Evolutionary conservation across 2,113 vertebrate genomes (phyloP).

Genomic region (Nasalis larvatus): DNA sequence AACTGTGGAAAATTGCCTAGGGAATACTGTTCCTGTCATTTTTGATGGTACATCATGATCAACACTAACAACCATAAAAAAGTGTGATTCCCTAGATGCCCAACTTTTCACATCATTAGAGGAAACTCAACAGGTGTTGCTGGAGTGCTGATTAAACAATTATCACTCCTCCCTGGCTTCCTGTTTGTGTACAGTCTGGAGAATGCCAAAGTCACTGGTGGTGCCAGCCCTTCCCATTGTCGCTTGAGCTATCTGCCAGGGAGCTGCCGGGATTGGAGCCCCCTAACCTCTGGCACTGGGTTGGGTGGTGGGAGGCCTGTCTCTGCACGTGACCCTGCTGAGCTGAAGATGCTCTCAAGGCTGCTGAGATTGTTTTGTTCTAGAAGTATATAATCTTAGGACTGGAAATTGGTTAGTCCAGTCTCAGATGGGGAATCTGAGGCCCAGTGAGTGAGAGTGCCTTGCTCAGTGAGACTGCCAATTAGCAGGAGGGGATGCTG

Average conservation of each 20-base stretch:
- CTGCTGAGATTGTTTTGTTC: background rate
- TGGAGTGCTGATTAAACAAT: conserved; percentile 82
- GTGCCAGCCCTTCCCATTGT: background rate
- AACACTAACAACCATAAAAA: background rate
- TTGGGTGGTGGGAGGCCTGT: background rate
- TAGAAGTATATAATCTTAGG: background rate
- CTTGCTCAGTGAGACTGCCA: background rate
- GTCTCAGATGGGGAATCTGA: background rate
- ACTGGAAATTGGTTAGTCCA: background rate
- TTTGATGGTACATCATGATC: conserved; percentile 37
- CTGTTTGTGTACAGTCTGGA: conserved; percentile 81
- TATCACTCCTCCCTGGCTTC: conserved; percentile 83
- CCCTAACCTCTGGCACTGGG: rapidly evolving
- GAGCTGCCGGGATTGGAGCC: background rate
- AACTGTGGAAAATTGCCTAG: conserved; percentile 65
- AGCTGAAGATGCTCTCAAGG: background rate
- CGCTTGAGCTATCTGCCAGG: background rate
- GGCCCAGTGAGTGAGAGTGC: background rate
- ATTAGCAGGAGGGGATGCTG: background rate
- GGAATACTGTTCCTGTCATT: conserved; percentile 76
- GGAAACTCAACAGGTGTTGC: conserved; percentile 82
- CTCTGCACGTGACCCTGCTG: background rate
- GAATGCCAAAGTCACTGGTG: conserved; percentile 53
- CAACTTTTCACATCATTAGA: conserved; percentile 77
- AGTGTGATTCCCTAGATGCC: conserved; percentile 21